These are phyloP conservation scores for Megaptera novaeangliae DNA, from an alignment of 2,113 vertebrate species.

Conservation along the genomic window DNA sequence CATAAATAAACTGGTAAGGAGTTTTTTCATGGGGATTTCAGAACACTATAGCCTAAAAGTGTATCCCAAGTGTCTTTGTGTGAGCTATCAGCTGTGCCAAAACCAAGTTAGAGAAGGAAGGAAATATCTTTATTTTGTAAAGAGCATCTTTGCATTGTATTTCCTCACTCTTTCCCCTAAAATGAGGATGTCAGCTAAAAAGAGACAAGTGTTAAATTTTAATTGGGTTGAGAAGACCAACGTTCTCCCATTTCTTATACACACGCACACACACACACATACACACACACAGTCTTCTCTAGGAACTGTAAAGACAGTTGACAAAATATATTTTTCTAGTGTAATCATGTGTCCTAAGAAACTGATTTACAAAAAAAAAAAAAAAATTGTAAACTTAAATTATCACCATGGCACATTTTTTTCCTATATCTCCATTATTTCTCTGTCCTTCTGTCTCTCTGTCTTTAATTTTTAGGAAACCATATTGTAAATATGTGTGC, in stretches of 20 bases:
- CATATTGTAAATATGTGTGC: background rate
- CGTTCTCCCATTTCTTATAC: background rate
- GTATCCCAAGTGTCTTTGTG: background rate
- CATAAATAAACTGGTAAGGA: slow-evolving; percentile 33
- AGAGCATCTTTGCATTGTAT: background rate
- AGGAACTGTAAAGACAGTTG: background rate
- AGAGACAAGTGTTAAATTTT: slow-evolving; percentile 66
- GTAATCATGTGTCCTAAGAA: background rate
- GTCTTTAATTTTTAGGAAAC: slow-evolving; percentile 52
- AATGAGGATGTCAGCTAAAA: slow-evolving; percentile 34
- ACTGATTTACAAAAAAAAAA: background rate
- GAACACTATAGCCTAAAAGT: slow-evolving; percentile 33
- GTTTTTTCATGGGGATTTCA: slow-evolving; percentile 46
- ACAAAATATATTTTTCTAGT: slow-evolving; percentile 42
- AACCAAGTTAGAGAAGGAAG: background rate
- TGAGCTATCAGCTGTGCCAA: background rate
- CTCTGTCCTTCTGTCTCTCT: background rate
- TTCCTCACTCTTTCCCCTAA: slow-evolving; percentile 1
- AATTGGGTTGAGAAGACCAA: slow-evolving; percentile 48
- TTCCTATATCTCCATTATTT: background rate
- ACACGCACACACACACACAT: background rate
- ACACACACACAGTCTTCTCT: background rate
- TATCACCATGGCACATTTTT: background rate
- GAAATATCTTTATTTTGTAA: slow-evolving; percentile 1
- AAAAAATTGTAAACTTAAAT: background rate